Conservation (phyloP, 2,113 vertebrate genomes). For the Verasper variegatus region DNA sequence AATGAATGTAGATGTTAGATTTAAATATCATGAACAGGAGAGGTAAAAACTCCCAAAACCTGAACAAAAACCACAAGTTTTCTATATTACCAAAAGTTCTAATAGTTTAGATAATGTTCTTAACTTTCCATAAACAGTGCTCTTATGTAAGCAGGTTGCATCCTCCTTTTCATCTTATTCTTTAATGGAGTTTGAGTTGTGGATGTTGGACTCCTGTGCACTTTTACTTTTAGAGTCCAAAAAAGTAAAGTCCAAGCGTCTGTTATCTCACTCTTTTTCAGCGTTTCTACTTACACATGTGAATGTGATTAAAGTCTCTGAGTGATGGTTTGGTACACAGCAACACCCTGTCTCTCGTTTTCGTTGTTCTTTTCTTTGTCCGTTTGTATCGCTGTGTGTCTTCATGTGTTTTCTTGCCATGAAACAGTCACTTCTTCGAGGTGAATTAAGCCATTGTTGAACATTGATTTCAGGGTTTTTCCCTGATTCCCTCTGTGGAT, state of each 20-base stretch:
- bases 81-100: not conserved
- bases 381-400: conserved; percentile 14
- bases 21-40: not conserved
- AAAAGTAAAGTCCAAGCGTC: not conserved
- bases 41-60: not conserved
- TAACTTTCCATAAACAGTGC: not conserved
- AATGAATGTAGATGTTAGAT: not conserved
- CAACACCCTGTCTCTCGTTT: conserved; percentile 4
- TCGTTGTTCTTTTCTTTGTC: conserved; percentile 5
- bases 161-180: not conserved
- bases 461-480: conserved; percentile 46
- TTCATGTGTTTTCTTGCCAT: conserved; percentile 50
- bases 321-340: not conserved
- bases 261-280: not conserved
- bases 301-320: conserved; percentile 24
- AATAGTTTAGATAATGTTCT: not conserved
- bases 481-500: conserved; percentile 30
- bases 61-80: not conserved
- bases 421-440: conserved; percentile 54
- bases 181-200: not conserved
- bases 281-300: not conserved
- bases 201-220: conserved; percentile 5
- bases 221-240: not conserved
- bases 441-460: conserved; percentile 55
- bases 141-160: not conserved